Evolutionary conservation across 2,888 invertebrate genomes (phyloP).

Genomic region (Leptodirus hochenwartii): DNA sequence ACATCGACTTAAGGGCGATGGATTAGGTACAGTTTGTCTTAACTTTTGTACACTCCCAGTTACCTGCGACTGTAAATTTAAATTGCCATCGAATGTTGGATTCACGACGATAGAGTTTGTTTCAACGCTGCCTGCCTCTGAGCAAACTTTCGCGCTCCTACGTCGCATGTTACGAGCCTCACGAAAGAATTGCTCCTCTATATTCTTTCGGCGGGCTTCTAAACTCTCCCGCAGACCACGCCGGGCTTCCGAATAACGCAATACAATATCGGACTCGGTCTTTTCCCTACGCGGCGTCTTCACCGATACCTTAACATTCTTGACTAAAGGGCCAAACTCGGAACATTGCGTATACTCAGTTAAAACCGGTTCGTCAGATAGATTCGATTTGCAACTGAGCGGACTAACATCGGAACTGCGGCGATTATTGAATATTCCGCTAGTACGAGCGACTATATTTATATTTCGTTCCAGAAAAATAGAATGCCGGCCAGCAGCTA

Average conservation of each 20-base stretch:
- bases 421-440: conserved; percentile 51
- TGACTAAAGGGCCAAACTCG: conserved; percentile 18
- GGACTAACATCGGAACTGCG: conserved; percentile 35
- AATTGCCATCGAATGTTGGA: too few relatives aligned
- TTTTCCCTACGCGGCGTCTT: conserved; percentile 56
- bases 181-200: conserved; percentile 27
- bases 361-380: conserved; percentile 49
- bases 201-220: conserved; percentile 29
- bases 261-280: conserved; percentile 74
- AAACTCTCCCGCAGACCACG: conserved; percentile 30
- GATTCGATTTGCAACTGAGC: conserved; percentile 28
- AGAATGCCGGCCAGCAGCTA: conserved; percentile 58
- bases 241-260: conserved; percentile 39
- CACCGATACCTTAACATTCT: conserved; percentile 1
- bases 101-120: too few relatives aligned
- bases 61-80: too few relatives aligned
- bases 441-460: conserved; percentile 39
- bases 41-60: too few relatives aligned
- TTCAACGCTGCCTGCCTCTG: too few relatives aligned
- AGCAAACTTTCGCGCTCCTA: conserved; percentile 29
- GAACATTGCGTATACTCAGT: conserved; percentile 48
- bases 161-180: conserved; percentile 28
- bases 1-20: too few relatives aligned
- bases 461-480: conserved; percentile 37
- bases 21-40: too few relatives aligned